Percentiles rank a stretch among this genome's conserved stretches.
Conservation (phyloP, 35 echinoderm and acorn worm genomes). For the Lytechinus pictus region DNA sequence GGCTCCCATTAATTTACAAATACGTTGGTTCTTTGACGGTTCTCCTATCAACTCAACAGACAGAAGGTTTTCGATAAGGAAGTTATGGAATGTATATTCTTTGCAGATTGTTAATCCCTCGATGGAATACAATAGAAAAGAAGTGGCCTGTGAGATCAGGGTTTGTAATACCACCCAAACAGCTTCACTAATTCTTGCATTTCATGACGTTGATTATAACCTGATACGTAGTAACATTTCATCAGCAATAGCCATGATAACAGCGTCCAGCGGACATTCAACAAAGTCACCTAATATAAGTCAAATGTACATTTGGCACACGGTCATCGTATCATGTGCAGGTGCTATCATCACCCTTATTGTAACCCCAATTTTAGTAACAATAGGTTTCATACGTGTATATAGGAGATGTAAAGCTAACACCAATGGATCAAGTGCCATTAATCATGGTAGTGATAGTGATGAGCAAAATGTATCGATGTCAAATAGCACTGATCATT, state of each 20-base stretch:
- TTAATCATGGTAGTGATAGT: neutral
- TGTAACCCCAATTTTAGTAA: neutral
- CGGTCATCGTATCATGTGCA: neutral
- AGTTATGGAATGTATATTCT: neutral
- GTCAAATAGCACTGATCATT: neutral
- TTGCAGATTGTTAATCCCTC: neutral
- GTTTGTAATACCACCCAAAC: neutral
- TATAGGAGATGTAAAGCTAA: neutral
- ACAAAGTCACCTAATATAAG: neutral
- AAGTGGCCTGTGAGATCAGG: neutral
- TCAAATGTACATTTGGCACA: neutral
- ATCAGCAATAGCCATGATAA: neutral
- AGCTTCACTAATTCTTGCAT: neutral
- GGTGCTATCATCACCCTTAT: neutral
- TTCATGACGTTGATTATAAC: neutral
- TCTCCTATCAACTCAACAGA: neutral
- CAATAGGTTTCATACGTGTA: neutral
- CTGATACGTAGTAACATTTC: neutral
- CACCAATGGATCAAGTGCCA: neutral
- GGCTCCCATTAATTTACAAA: neutral
- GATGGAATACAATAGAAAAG: neutral
- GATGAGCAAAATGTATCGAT: neutral
- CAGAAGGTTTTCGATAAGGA: neutral
- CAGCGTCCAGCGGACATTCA: neutral
- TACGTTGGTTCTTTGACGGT: neutral